Evolutionary conservation across 2,888 invertebrate genomes (phyloP).

Genomic region (Prosopocoilus inquinatus): DNA sequence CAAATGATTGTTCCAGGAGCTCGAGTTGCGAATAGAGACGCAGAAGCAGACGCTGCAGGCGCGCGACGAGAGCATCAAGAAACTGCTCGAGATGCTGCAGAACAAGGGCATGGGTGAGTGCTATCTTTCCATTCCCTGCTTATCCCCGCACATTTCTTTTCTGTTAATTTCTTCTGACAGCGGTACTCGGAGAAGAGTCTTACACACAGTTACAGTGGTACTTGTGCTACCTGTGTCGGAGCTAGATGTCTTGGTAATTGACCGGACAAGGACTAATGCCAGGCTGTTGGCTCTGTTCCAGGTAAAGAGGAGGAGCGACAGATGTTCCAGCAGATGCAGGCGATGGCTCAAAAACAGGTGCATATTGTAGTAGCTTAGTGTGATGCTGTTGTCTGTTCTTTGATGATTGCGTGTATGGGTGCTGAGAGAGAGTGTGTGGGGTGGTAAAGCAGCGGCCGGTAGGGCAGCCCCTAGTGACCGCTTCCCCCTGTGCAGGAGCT

Average conservation of each 20-base stretch:
- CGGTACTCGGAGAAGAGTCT: constrained; percentile 21
- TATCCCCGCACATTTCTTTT: constrained; percentile 18
- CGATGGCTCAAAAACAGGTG: constrained; percentile 96
- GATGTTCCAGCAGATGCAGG: constrained; percentile 97
- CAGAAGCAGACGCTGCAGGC: constrained; percentile 97
- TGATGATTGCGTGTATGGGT: background rate
- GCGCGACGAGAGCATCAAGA: constrained; percentile 97
- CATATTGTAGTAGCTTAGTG: constrained; percentile 35
- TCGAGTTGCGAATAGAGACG: constrained; percentile 94
- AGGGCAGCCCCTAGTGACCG: constrained; percentile 21
- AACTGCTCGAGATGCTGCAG: constrained; percentile 96
- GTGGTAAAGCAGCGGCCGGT: constrained; percentile 32
- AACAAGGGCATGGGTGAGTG: constrained; percentile 93
- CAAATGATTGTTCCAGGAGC: constrained; percentile 64
- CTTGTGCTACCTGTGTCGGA: constrained; percentile 19
- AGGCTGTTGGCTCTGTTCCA: constrained; percentile 58
- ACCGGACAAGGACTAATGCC: constrained; percentile 40
- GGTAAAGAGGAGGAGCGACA: constrained; percentile 94
- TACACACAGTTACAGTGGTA: constrained; percentile 41
- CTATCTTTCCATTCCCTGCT: constrained; percentile 20
- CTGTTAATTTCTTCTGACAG: constrained; percentile 11
- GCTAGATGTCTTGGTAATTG: constrained; percentile 16
- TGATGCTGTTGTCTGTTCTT: constrained; percentile 10
- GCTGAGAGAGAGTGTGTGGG: constrained; percentile 26
- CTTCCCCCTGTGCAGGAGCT: constrained; percentile 63